These are phyloP conservation scores for Amniataba percoides DNA, from an alignment of 2,797 vertebrate genomes.

Conservation along the genomic window DNA sequence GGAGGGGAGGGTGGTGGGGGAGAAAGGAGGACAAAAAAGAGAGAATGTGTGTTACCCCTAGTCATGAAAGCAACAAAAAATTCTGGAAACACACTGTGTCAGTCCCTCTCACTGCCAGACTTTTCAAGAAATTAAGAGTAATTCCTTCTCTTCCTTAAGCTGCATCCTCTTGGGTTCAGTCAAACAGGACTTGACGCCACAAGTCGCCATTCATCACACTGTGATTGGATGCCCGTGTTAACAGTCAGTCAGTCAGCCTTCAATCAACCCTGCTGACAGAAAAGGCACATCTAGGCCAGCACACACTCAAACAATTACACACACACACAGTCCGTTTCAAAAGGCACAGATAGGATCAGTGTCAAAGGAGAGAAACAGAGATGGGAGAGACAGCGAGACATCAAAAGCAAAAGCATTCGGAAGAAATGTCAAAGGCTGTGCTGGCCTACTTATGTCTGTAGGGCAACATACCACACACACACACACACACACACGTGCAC, in stretches of 20 bases:
- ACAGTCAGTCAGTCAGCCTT: constrained; percentile 32
- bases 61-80: background rate
- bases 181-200: constrained; percentile 26
- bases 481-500: constrained; percentile 21
- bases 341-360: constrained; percentile 50
- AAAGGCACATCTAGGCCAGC: constrained; percentile 9
- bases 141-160: background rate
- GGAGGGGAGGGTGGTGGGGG: background rate
- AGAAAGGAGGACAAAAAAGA: background rate
- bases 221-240: constrained; percentile 20
- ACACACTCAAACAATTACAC: background rate
- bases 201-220: constrained; percentile 23
- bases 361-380: constrained; percentile 16
- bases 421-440: constrained; percentile 31
- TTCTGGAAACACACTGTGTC: constrained; percentile 1
- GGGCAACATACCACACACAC: constrained; percentile 1
- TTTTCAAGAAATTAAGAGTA: constrained; percentile 4
- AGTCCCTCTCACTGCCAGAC: constrained; percentile 8
- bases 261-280: constrained; percentile 23
- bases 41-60: background rate
- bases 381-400: constrained; percentile 35
- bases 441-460: constrained; percentile 48
- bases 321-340: constrained; percentile 22
- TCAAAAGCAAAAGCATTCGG: constrained; percentile 45
- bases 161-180: constrained; percentile 7